Conservation (phyloP, 2,113 vertebrate genomes). For the Tragelaphus buxtoni region DNA sequence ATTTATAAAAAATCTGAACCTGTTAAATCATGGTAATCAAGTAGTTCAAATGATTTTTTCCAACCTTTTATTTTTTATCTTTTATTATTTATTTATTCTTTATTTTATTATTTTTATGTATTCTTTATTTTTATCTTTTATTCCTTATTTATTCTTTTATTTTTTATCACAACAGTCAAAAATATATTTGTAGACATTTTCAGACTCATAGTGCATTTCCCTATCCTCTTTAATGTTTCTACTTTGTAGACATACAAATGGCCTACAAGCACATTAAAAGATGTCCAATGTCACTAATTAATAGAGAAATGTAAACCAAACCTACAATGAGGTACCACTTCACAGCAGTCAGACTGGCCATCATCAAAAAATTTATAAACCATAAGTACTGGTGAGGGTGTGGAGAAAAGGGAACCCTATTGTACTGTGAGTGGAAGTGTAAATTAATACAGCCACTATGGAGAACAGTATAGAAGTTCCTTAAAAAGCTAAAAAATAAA, state of each 20-base stretch:
- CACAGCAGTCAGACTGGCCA: background rate
- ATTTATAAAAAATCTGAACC: slow-evolving; percentile 21
- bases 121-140: background rate
- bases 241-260: background rate
- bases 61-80: background rate
- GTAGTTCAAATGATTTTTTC: background rate
- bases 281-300: background rate
- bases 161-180: background rate
- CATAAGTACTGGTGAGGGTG: background rate
- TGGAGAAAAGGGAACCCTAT: background rate
- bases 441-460: background rate
- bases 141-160: background rate
- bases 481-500: background rate
- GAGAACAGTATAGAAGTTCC: background rate
- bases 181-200: background rate
- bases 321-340: background rate
- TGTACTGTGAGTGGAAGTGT: background rate
- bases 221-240: background rate
- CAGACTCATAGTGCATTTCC: background rate
- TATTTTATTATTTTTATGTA: no score
- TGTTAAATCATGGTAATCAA: background rate
- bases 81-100: background rate
- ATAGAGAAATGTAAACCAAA: background rate
- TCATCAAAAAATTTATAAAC: background rate
- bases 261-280: background rate